Evolutionary conservation across 2,888 invertebrate genomes (phyloP), one percentile per base, ranked within the genome.

Genomic region (Iselma pallidipennis): DNA sequence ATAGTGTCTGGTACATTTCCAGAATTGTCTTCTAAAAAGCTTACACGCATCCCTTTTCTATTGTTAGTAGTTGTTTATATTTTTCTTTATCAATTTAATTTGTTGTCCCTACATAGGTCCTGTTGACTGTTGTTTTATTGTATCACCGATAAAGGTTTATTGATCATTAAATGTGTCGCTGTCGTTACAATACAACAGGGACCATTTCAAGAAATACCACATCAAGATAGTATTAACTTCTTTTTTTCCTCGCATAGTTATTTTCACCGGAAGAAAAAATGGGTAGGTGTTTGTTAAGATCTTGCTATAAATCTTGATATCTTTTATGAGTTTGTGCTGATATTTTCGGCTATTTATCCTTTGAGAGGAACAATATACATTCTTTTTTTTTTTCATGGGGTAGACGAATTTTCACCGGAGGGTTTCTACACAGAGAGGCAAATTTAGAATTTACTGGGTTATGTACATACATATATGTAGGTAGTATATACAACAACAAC

Each of bases 111-210:
- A 28, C 16, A 37, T 37, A 16, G 12, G 26, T 50, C 56, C 10
- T 51, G 56, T 61, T 58, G 61, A 65, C 52, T 61, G 58, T 57
- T 65, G 58, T 55, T 65, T 61, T 65, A 65, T 61, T 55, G 55
- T 55, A 28, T 50, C 16, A 33, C 50, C 59, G 57, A 65, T 65
- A 65, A 55, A 58, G 53, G 21, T 65, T 61, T 65, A 65, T 61
- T 58, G 65, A 61, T 61, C 65, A 65, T 59, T 61, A 65, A 61
- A 63, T 29, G 55, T 56, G 59, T 59, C 55, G 59, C 62, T 58
- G 33, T 62, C 58, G 62, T 48, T 55, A 54, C 52, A 31, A 61
- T 55, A 55, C 50, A 55, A 57, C 51, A 55, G 37, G 49, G 54
- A 49, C 48, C 37, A 57, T 52, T 60, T 55, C 23, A 16, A 25